A percentile compares a stretch with the other conserved stretches of the same genome.
Evolutionary conservation across 2,797 vertebrate species (phyloP).

Genomic region (Ctenochaetus hawaiiensis): DNA sequence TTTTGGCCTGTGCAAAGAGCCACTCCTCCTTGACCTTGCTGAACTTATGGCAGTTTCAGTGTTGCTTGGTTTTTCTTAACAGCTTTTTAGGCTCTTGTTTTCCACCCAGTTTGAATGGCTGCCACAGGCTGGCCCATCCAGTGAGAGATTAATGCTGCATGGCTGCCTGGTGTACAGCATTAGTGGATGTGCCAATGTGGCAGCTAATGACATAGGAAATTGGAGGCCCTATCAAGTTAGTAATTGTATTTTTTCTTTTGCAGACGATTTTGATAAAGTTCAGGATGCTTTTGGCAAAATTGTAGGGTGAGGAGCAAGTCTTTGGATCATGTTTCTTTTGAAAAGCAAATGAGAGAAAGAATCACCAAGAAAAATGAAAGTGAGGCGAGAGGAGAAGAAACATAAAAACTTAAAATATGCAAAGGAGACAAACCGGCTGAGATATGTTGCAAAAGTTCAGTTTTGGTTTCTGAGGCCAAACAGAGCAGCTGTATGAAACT

Average conservation of each 20-base stretch:
- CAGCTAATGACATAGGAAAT: slow-evolving; percentile 33
- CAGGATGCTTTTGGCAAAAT: slow-evolving; percentile 33
- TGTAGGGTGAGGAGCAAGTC: slow-evolving; percentile 21
- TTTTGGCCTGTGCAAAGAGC: slow-evolving; percentile 22
- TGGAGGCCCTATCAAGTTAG: slow-evolving; percentile 22
- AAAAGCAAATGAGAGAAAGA: slow-evolving; percentile 22
- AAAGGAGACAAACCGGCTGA: slow-evolving; percentile 15
- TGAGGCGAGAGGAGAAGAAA: slow-evolving; percentile 11
- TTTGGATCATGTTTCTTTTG: slow-evolving; percentile 32
- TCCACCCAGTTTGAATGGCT: slow-evolving; percentile 20
- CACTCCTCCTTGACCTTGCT: slow-evolving; percentile 27
- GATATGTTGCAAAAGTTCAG: slow-evolving; percentile 3
- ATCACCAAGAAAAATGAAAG: background rate
- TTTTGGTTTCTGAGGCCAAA: background rate
- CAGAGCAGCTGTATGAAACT: background rate
- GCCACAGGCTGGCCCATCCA: slow-evolving; percentile 21
- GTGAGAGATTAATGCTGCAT: slow-evolving; percentile 25
- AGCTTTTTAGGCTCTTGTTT: slow-evolving; percentile 19
- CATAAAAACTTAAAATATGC: slow-evolving; percentile 5
- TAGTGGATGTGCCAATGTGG: slow-evolving; percentile 8
- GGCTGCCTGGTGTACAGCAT: slow-evolving; percentile 35
- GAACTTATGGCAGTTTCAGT: slow-evolving; percentile 13
- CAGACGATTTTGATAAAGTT: slow-evolving; percentile 41
- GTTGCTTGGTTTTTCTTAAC: slow-evolving; percentile 2
- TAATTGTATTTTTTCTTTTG: slow-evolving; percentile 46